Base-by-base conservation (phyloP, 1,140 invertebrate species). In the Tetranychus urticae region DNA sequence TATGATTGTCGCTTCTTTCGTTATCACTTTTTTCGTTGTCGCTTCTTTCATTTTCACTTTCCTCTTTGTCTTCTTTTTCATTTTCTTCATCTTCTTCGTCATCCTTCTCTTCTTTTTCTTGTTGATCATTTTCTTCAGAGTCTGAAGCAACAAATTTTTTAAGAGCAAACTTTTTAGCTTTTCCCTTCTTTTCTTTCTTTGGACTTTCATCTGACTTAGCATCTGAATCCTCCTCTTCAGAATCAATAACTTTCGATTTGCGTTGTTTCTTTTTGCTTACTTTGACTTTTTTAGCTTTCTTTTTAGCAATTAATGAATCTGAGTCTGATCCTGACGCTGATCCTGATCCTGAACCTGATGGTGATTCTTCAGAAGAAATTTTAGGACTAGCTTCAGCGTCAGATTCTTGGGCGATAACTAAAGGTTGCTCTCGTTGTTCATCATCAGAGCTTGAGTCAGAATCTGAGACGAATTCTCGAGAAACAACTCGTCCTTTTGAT, bases 401-500 rank as follows among this genome's bases (percentile, higher is more conserved):
- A 14, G 14, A 14, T 13, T 56, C 55, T 13, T 56, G 34, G 46
- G 58, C 47, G 31, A 58, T 62, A 34, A 58, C 34, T 14, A 58
- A 36, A 7, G 23, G 10, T 10, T 48, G 12, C n/a, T 56, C 46
- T 48, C 48, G 48, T 37, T 23, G 35, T 48, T 57, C 59, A 23
- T 47, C 60, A 23, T 61, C 59, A 8, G 63, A 64, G 10, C 39
- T 42, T 35, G 62, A 63, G 3, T 33, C 55, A 8, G 33, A 61
- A 37, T 14, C 33, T 35, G 52, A 56, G 13, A 64, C 61, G 31
- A 52, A 64, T 37, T 63, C 63, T 55, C 47, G 56, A 3, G 63
- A 64, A 45, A 61, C 58, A 31, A 64, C 62, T 54, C 54, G 62
- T 31, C 60, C 63, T 8, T 34, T 55, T 59, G 35, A 14, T 57